Base-by-base conservation (phyloP, 2,113 vertebrate species). In the Stomatorhinus ivindoensis region DNA sequence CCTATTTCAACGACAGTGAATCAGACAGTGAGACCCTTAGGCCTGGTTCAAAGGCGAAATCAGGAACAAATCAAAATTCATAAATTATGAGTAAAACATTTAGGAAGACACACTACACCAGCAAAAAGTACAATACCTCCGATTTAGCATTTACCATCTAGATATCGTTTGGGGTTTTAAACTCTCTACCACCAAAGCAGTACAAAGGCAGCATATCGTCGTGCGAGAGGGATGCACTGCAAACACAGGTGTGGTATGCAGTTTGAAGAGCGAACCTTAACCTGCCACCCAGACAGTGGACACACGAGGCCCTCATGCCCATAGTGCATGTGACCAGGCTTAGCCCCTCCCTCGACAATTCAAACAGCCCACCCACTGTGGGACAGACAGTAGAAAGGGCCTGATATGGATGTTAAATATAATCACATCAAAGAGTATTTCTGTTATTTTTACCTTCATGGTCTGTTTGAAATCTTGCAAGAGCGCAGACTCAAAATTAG, bases 241-340 rank as follows among this genome's bases (percentile, higher is more conserved):
- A 95, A 95, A 96, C 92, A 95, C 88, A 53, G 95, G 94, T 89
- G 93, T 89, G 94, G 90, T 90, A 86, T 44, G 4, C 44, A 61
- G 85, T 89, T 89, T 89, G 82, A 91, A 87, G 42, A 86, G 82
- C 31, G 39, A 47, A 65, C 27, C 35, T n/a, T 82, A 85, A 4
- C 48, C 21, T 5, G 19, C 8, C 21, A 90, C 42, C 89, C 89
- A 87, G 53, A 17, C 27, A 82, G 48, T 3, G 7, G 13, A 21
- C 9, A 24, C 51, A n/a, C 24, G 4, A 55, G 44, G 51, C 86
- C 42, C 15, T 17, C 11, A 50, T 5, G 39, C 42, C 21, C 44
- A 84, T 48, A 5, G 3, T 24, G 53, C 4, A 21, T 42, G 46
- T 86, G 83, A 69, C 61, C 61, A 69, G n/a, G 2, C 10, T 31